These are phyloP conservation scores for Drosophila navojoa DNA, from an alignment of 1,140 invertebrate genomes.

Conservation along the genomic window DNA sequence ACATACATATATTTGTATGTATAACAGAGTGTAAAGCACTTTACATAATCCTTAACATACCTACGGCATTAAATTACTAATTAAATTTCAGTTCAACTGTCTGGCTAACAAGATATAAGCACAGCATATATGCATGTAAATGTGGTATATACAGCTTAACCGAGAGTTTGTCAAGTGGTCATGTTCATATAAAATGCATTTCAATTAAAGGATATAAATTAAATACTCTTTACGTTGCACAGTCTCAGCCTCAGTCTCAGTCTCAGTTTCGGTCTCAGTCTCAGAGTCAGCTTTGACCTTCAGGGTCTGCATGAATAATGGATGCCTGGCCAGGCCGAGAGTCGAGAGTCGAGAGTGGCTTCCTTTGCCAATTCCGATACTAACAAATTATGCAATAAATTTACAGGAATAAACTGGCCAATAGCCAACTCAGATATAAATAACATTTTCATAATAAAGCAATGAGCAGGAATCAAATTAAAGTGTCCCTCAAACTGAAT, in stretches of 20 bases:
- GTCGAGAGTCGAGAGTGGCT: constrained; percentile 31
- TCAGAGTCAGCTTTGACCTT: constrained; percentile 13
- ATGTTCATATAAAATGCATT: constrained; percentile 55
- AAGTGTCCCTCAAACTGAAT: neutral
- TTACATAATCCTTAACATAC: neutral
- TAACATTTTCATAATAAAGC: neutral
- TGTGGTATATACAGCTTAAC: constrained; percentile 6
- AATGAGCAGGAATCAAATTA: neutral
- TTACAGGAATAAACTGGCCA: constrained; percentile 8
- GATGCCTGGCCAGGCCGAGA: constrained; percentile 27
- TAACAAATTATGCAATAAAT: constrained; percentile 55
- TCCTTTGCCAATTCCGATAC: constrained; percentile 26
- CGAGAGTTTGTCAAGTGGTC: constrained; percentile 11
- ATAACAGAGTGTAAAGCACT: too few species aligned
- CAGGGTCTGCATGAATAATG: constrained; percentile 60
- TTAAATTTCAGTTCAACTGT: neutral
- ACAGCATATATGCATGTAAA: neutral
- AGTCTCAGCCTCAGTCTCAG: neutral
- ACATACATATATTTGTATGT: too few species aligned
- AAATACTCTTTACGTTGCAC: constrained; percentile 23
- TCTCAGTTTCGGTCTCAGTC: neutral
- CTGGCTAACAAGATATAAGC: neutral
- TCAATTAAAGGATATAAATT: constrained; percentile 72
- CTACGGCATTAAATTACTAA: too few species aligned
- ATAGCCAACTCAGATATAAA: constrained; percentile 5